phyloP scores from a whole-genome alignment of 2,888 invertebrate genomes.

The Euzophera pinguis region DNA sequence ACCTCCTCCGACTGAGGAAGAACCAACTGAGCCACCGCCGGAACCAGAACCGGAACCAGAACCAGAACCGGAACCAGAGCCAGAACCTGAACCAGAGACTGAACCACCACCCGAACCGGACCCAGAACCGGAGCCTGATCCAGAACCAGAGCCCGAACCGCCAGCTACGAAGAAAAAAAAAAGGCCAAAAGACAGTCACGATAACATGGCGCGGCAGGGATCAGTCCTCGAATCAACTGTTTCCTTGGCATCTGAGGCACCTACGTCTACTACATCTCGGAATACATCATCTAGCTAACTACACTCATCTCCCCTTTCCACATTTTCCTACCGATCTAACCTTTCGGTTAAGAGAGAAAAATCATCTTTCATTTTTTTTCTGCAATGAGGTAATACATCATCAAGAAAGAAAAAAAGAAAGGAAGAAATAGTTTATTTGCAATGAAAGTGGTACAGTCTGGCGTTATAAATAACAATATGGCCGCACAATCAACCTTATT shows the following conservation, averaged over 20 bases:
- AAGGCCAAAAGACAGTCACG: background rate
- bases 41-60: conserved; percentile 13
- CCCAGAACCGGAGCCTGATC: background rate
- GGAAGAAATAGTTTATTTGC: too few species aligned
- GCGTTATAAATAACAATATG: too few species aligned
- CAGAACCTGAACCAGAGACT: background rate
- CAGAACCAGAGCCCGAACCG: background rate
- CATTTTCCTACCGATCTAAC: too few species aligned
- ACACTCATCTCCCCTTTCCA: too few species aligned
- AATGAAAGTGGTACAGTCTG: too few species aligned
- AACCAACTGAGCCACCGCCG: conserved; percentile 18
- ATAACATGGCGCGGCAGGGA: background rate
- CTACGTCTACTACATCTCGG: background rate
- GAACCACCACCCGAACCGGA: conserved; percentile 8
- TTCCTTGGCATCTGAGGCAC: background rate
- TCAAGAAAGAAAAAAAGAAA: too few species aligned
- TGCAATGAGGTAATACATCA: too few species aligned
- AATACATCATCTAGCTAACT: background rate
- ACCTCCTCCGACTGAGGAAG: conserved; percentile 16
- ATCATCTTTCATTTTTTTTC: too few species aligned
- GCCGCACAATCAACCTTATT: too few species aligned
- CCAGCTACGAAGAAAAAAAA: background rate
- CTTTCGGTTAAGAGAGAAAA: too few species aligned
- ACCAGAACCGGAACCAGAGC: background rate
- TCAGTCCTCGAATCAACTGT: too few species aligned